Percentiles rank a stretch among this genome's conserved stretches.
Evolutionary conservation across 2,888 invertebrate genomes (phyloP).

Genomic region (Malthinus seriepunctatus): DNA sequence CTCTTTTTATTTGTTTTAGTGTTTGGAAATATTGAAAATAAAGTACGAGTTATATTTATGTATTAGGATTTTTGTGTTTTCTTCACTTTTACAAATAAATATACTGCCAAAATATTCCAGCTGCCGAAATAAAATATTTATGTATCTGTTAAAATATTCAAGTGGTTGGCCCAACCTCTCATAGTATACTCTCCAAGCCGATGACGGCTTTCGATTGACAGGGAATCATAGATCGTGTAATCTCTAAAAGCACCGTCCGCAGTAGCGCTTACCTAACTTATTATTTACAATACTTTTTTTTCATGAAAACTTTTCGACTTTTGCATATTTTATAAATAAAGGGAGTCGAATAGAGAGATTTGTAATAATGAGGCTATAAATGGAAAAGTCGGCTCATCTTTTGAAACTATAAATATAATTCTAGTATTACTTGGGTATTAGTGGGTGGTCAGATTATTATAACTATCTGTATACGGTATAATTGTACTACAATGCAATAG

Average conservation of each 20-base stretch:
- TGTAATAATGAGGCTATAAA: not conserved
- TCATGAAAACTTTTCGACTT: conserved; percentile 26
- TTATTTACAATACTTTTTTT: conserved; percentile 28
- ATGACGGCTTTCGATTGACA: conserved; percentile 30
- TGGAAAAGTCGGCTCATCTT: not conserved
- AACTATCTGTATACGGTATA: conserved; percentile 49
- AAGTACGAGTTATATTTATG: not conserved
- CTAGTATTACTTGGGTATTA: not conserved
- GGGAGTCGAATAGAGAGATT: not conserved
- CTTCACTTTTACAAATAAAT: conserved; percentile 34
- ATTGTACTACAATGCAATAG: conserved; percentile 47
- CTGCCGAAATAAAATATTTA: conserved; percentile 48
- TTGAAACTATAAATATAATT: no score
- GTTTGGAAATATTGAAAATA: no score
- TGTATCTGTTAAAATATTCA: conserved; percentile 48
- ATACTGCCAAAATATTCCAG: conserved; percentile 41
- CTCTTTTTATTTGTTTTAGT: no score
- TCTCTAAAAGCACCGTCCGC: conserved; percentile 24
- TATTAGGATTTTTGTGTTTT: not conserved
- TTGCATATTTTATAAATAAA: conserved; percentile 19
- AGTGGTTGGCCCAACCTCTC: conserved; percentile 44
- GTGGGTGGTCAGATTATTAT: conserved; percentile 36
- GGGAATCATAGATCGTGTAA: conserved; percentile 25
- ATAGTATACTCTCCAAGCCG: conserved; percentile 17
- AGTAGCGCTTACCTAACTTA: conserved; percentile 21